Evolutionary conservation across 2,113 vertebrate species (phyloP), one percentile per base, ranked within the genome.

Genomic region (Struthidea cinerea): DNA sequence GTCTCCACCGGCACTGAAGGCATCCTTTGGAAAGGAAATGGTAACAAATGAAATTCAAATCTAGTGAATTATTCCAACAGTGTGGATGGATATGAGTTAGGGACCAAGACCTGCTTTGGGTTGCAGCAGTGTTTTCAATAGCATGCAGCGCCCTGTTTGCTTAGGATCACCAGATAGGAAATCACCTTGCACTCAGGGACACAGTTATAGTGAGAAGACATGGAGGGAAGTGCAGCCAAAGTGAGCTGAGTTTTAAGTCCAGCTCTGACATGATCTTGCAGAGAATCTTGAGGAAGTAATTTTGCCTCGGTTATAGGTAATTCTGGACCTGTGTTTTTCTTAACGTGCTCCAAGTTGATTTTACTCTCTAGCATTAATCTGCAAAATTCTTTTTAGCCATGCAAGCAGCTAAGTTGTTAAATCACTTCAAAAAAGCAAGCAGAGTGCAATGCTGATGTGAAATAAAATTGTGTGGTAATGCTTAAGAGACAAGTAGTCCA

Each of bases 91-190:
- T 46, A 32, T 28, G 46, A 64, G 59, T 26, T 41, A 30, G 21
- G n/a, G 19, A 14, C 10, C 0, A 0, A 55, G 26, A 56, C 7
- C 2, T 20, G 3, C 16, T 49, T 55, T 23, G 77, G 33, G 11
- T 17, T 65, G 23, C 30, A 55, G 26, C 20, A 42, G 22, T 24
- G 23, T 69, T 82, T 74, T 52, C 10, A 50, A 1, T 13, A 63
- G 33, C 26, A 10, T 24, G 26, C 16, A 68, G 22, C 5, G 17
- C 7, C 9, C 28, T 18, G 3, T 32, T 77, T 53, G 19, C 44
- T 84, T 55, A 33, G 69, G 24, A 27, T 35, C 33, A 13, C 30
- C 32, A 13, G 4, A 28, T 32, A 8, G 42, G 6, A 73, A 90
- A 59, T 7, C 13, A 33, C 19, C 35, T 73, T 41, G 33, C 18